Evolutionary conservation across 2,113 vertebrate species (phyloP).

Genomic region (Scortum barcoo): DNA sequence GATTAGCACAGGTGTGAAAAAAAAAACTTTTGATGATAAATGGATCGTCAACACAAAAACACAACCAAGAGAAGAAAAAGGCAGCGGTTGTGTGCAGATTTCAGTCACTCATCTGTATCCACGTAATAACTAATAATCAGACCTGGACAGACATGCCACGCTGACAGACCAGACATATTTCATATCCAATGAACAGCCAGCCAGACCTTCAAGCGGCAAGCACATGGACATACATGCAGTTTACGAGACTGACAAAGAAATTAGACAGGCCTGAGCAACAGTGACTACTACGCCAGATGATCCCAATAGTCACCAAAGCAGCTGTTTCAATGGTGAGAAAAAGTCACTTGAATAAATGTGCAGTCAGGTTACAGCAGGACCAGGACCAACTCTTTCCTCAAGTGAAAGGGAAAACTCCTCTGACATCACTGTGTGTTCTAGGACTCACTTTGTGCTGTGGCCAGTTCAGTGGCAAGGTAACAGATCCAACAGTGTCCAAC

Average conservation of each 20-base stretch:
- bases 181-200: conserved; percentile 31
- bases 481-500: conserved; percentile 41
- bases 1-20: not conserved
- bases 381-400: not conserved
- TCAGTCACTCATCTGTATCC: not conserved
- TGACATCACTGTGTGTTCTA: not conserved
- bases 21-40: conserved; percentile 4
- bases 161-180: conserved; percentile 24
- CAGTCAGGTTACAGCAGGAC: not conserved
- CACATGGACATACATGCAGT: conserved; percentile 19
- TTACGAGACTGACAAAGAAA: conserved; percentile 19
- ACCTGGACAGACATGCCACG: conserved; percentile 38
- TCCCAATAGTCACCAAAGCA: not conserved
- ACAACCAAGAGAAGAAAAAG: not conserved
- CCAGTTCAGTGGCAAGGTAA: conserved; percentile 14
- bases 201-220: conserved; percentile 14
- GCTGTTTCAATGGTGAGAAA: not conserved
- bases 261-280: conserved; percentile 27
- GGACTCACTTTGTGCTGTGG: conserved; percentile 26
- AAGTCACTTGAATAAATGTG: not conserved
- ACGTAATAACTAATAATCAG: not conserved
- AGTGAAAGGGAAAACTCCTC: not conserved
- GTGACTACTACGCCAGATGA: not conserved
- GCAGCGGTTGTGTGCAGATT: not conserved
- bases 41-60: not conserved